Percentiles rank a stretch among this genome's conserved stretches.
phyloP scores from a whole-genome alignment of 2,797 vertebrate species.

The Clarias fuscus region DNA sequence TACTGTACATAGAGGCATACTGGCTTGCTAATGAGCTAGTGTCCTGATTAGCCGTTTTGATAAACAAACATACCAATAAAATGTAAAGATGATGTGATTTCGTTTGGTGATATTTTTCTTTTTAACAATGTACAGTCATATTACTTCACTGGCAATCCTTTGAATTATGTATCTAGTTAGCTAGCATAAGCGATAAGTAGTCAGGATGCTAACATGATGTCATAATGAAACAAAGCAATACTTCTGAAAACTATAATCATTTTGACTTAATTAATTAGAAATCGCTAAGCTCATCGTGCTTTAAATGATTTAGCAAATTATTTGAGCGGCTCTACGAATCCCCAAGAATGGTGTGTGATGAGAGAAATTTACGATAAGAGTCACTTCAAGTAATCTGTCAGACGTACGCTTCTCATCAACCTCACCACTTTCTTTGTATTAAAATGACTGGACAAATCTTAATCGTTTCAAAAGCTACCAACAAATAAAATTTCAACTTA shows the following conservation, averaged over 20 bases:
- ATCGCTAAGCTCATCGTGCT: neutral
- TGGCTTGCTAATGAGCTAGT: constrained; percentile 5
- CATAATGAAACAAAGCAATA: constrained; percentile 1
- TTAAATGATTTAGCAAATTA: no score
- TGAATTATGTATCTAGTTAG: neutral
- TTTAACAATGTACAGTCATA: neutral
- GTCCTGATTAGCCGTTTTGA: constrained; percentile 11
- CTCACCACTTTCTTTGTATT: neutral
- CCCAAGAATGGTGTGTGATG: neutral
- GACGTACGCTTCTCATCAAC: neutral
- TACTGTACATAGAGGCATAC: neutral
- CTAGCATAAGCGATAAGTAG: neutral
- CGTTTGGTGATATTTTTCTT: neutral
- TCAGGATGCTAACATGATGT: neutral
- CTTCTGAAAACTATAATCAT: neutral
- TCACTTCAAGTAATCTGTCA: constrained; percentile 1
- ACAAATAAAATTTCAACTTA: neutral
- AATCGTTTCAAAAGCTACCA: constrained; percentile 1
- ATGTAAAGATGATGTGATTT: neutral
- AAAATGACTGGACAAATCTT: neutral
- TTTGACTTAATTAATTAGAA: neutral
- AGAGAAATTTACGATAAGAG: neutral
- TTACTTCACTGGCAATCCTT: neutral
- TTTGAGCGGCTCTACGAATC: neutral
- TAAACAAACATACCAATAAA: constrained; percentile 8